These are phyloP conservation scores for Menura novaehollandiae DNA, from an alignment of 2,113 vertebrate genomes.

Conservation along the genomic window DNA sequence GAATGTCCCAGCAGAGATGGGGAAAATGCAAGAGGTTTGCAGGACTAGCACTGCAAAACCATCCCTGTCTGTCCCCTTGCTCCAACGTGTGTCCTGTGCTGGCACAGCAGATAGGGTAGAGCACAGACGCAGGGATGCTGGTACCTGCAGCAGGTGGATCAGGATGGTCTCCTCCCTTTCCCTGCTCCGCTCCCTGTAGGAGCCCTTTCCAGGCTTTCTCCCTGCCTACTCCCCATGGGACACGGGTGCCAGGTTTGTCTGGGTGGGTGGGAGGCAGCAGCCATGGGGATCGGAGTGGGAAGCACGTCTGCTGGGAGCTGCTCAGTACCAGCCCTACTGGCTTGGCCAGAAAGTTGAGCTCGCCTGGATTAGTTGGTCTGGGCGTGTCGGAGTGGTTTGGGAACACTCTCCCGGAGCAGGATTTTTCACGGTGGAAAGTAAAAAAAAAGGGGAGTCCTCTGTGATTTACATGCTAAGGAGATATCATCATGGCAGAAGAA, in stretches of 20 bases:
- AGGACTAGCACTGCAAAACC: neutral
- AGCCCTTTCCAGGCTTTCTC: neutral
- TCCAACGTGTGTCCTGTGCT: neutral
- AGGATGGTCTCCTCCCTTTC: neutral
- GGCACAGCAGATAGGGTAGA: neutral
- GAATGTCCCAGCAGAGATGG: neutral
- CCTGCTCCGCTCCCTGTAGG: neutral
- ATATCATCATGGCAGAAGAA: slow-evolving; percentile 49
- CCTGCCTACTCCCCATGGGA: fast-evolving
- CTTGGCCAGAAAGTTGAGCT: slow-evolving; percentile 55
- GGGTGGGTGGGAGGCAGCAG: neutral
- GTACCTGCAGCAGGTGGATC: neutral
- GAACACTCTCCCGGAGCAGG: neutral
- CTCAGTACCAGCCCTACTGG: slow-evolving; percentile 6
- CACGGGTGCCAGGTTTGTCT: neutral
- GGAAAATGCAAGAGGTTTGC: neutral
- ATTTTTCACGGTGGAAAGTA: neutral
- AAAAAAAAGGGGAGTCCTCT: neutral
- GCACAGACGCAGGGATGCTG: neutral
- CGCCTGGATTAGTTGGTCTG: slow-evolving; percentile 39
- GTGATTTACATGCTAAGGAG: slow-evolving; percentile 29
- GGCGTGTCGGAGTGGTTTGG: slow-evolving; percentile 45
- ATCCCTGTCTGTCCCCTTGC: neutral
- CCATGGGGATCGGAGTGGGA: neutral
- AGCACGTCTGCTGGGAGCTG: slow-evolving; percentile 25